A percentile compares a stretch with the other conserved stretches of the same genome.
These are phyloP conservation scores for Scaptomyza montana DNA, from an alignment of 1,140 invertebrate genomes.

Conservation along the genomic window DNA sequence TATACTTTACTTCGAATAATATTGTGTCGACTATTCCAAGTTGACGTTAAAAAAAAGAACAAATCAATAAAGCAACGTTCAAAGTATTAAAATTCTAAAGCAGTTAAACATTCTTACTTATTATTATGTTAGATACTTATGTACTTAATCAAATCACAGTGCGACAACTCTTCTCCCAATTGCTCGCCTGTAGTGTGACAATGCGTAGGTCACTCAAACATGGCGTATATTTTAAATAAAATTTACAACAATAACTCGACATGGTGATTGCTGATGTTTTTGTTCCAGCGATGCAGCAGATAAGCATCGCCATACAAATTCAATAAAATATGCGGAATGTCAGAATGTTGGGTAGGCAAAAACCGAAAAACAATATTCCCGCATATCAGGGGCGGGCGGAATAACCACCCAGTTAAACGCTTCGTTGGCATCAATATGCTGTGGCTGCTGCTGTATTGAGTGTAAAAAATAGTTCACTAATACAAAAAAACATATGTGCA, in stretches of 20 bases:
- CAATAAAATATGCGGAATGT: constrained; percentile 75
- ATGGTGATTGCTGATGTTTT: constrained; percentile 32
- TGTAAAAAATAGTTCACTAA: not conserved
- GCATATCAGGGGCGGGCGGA: constrained; percentile 39
- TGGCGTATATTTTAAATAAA: constrained; percentile 51
- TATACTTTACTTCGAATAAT: too few relatives aligned
- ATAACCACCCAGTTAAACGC: constrained; percentile 79
- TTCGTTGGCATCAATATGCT: constrained; percentile 42
- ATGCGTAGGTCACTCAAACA: constrained; percentile 50
- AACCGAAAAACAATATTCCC: constrained; percentile 42
- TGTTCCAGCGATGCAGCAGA: constrained; percentile 6
- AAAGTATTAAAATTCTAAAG: too few relatives aligned
- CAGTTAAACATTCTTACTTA: too few relatives aligned
- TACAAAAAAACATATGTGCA: constrained; percentile 5
- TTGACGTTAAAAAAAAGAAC: too few relatives aligned
- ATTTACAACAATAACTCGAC: constrained; percentile 53
- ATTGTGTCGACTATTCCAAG: too few relatives aligned
- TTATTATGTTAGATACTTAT: too few relatives aligned
- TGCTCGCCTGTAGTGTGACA: constrained; percentile 66
- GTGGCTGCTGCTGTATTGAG: constrained; percentile 19
- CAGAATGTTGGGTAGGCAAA: constrained; percentile 33
- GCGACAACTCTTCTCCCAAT: not conserved
- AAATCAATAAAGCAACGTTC: too few relatives aligned
- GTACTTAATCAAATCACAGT: too few relatives aligned
- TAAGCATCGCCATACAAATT: constrained; percentile 41